Evolutionary conservation across 2,888 invertebrate genomes (phyloP), one percentile per base, ranked within the genome.

Genomic region (Latheticus oryzae): DNA sequence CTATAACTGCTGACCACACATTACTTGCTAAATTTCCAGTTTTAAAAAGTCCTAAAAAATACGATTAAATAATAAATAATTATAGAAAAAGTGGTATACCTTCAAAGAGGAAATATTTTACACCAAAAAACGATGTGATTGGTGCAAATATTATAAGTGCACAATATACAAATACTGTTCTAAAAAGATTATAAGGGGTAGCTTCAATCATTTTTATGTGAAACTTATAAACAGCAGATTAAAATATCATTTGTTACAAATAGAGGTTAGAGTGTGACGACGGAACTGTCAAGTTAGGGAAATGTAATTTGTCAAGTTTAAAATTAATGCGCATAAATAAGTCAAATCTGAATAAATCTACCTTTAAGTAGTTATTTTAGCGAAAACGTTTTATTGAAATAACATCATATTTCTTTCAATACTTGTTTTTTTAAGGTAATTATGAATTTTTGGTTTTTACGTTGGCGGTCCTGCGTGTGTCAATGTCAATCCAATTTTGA

Each of bases 1-100:
- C 89, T 33, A 87, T 83, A 24, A 89, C 84, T 13, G 93, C 93
- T 2, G 93, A 86, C 75, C 88, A 90, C 19, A 93, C 89, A 76
- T 90, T 92, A 68, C 89, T 88, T 11, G 84, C 82, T 28, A 90
- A 76, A 48, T 72, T 73, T 26, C 78, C 77, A 23, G 81, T 67
- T 23, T 81, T 80, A 12, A 85, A 71, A 12, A 84, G 58, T 56
- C 80, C 85, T 85, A 69, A 58, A 78, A 79, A 8, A 2, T 12
- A 21, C 5, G 12, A 17, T 9, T 21, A n/a, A n/a, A n/a, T n/a
- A n/a, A n/a, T n/a, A n/a, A n/a, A n/a, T n/a, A n/a, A n/a, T n/a
- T n/a, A n/a, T 28, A 11, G 24, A 30, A 13, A 11, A 13, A 32
- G 13, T 16, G 35, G 26, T 37, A 65, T 79, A 80, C 86, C 85